Evolutionary conservation across 2,797 vertebrate species (phyloP), one percentile per base, ranked within the genome.

Genomic region (Anguilla megastoma): DNA sequence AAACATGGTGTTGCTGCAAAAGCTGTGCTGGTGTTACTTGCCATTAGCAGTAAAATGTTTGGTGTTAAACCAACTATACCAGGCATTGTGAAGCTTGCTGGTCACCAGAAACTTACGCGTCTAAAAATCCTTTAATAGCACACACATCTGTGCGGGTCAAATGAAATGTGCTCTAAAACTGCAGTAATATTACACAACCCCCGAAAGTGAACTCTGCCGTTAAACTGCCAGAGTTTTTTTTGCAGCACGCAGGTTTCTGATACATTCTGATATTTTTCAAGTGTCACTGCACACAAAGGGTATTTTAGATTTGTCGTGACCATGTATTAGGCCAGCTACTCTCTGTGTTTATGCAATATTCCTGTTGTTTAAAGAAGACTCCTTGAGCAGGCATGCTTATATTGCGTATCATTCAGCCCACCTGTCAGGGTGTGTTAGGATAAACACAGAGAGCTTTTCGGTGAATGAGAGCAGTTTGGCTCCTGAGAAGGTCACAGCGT

Each of bases 401-500:
- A 69, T 10, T 27, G 6, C 14, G 27, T 30, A 60, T 1, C 3
- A 71, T 71, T 71, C 24, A 8, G 5, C 2, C 16, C 16, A 30
- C 1, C 66, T 71, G 66, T n/a, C 24, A 4, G n/a, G 2, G 24
- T 63, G 60, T n/a, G 18, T 63, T 33, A 9, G 69, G 33, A 10
- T 30, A 41, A 36, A 16, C 63, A 76, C 7, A 3, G 5, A 50
- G 9, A 9, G 5, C 3, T 14, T 30, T 33, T 76, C 33, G 4
- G 71, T 76, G 71, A 5, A 41, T 76, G 33, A 50, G 30, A 7
- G 27, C 2, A 36, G 54, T 41, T 6, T 30, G 16, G n/a, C 56
- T 52, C 33, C 56, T 69, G 79, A 84, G 79, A 87, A 84, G 58
- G 45, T 45, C 85, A 86, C 24, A 21, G 14, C 30, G 63, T n/a